Evolutionary conservation across 2,113 vertebrate species (phyloP).

Genomic region (Crotalus helleri): DNA sequence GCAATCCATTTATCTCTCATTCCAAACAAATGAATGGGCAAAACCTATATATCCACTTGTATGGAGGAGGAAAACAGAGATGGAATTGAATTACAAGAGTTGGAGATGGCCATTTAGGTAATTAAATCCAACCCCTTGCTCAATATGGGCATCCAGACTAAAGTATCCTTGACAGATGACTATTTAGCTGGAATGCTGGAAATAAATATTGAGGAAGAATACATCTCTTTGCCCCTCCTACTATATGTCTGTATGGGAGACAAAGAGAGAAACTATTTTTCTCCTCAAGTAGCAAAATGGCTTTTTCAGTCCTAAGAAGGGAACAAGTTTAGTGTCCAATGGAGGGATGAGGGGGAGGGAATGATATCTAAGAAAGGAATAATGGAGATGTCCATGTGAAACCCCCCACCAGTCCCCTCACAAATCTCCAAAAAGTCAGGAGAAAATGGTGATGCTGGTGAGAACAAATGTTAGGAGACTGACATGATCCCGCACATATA

Average conservation of each 20-base stretch:
- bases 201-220: not conserved
- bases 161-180: no score
- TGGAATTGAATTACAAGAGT: not conserved
- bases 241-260: not conserved
- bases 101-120: not conserved
- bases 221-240: not conserved
- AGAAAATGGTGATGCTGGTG: conserved; percentile 39
- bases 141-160: not conserved
- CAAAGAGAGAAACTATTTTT: not conserved
- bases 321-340: not conserved
- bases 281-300: not conserved
- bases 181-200: no score
- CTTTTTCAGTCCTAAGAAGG: not conserved
- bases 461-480: conserved; percentile 53
- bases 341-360: not conserved
- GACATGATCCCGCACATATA: conserved; percentile 60
- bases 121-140: not conserved
- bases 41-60: not conserved
- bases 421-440: conserved; percentile 24
- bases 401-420: not conserved
- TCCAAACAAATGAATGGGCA: not conserved
- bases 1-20: not conserved
- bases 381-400: conserved; percentile 16
- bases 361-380: not conserved
- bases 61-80: not conserved